A percentile compares a stretch with the other conserved stretches of the same genome.
Evolutionary conservation across 2,113 vertebrate species (phyloP).

Genomic region (Myanophis thanlyinensis): DNA sequence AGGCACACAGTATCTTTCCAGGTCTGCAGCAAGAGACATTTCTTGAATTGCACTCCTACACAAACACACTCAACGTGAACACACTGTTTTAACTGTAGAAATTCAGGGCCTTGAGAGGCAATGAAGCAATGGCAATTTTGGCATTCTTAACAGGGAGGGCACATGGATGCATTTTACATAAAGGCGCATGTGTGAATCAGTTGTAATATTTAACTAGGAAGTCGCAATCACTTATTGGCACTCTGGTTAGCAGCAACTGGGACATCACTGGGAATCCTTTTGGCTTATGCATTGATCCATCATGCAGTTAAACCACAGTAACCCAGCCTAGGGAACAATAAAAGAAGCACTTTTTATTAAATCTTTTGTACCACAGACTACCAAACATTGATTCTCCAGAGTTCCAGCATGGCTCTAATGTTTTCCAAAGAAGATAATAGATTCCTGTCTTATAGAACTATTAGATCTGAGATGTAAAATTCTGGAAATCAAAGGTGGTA

Average conservation of each 20-base stretch:
- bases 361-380: background rate
- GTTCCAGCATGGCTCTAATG: background rate
- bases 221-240: background rate
- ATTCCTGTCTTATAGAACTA: background rate
- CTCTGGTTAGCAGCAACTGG: background rate
- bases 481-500: background rate
- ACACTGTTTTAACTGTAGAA: background rate
- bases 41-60: background rate
- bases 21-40: background rate
- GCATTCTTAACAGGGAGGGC: background rate
- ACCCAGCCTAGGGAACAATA: background rate
- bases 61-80: background rate
- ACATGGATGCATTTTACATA: background rate
- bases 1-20: background rate
- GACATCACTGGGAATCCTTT: background rate
- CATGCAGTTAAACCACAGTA: background rate
- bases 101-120: background rate
- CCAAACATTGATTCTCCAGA: background rate
- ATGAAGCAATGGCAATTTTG: background rate
- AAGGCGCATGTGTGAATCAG: background rate
- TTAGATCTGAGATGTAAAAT: background rate
- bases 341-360: background rate
- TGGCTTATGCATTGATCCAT: background rate
- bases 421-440: background rate
- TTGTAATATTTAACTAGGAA: background rate